Conservation (phyloP, 2,888 invertebrate species). For the Rhagophthalmus giganteus region DNA sequence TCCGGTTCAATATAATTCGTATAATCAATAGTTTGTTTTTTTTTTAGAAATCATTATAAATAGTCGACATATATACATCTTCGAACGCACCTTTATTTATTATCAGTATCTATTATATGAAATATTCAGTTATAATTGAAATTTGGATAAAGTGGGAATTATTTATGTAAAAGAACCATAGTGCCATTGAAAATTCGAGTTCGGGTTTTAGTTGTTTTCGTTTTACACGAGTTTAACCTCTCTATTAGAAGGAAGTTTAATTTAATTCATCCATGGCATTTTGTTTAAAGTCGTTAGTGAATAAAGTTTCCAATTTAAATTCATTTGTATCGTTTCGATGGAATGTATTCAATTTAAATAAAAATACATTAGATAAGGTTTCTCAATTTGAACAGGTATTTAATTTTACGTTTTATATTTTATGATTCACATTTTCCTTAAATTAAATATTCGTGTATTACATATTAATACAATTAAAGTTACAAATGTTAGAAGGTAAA, state of each 20-base stretch:
- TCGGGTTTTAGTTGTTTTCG: constrained; percentile 4
- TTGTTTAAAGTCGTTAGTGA: constrained; percentile 19
- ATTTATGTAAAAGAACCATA: not conserved
- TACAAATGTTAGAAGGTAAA: no score
- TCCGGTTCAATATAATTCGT: no score
- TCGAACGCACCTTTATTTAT: no score
- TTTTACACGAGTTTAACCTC: constrained; percentile 12
- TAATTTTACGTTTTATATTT: not conserved
- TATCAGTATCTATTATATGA: no score
- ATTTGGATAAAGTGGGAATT: not conserved
- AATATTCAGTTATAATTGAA: no score
- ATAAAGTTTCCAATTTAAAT: constrained; percentile 12
- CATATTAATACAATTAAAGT: no score
- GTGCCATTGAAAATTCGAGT: no score
- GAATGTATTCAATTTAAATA: constrained; percentile 9
- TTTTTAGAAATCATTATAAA: no score
- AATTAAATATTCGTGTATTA: no score
- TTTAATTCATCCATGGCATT: constrained; percentile 14
- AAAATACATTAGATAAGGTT: constrained; percentile 7
- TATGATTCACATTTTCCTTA: no score
- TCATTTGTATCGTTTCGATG: constrained; percentile 7
- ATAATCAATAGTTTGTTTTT: no score
- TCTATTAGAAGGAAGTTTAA: not conserved
- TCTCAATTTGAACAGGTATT: constrained; percentile 9
- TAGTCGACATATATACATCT: no score